Evolutionary conservation across 1,140 invertebrate species (phyloP), one percentile per base, ranked within the genome.

Genomic region (Cotesia vestalis): DNA sequence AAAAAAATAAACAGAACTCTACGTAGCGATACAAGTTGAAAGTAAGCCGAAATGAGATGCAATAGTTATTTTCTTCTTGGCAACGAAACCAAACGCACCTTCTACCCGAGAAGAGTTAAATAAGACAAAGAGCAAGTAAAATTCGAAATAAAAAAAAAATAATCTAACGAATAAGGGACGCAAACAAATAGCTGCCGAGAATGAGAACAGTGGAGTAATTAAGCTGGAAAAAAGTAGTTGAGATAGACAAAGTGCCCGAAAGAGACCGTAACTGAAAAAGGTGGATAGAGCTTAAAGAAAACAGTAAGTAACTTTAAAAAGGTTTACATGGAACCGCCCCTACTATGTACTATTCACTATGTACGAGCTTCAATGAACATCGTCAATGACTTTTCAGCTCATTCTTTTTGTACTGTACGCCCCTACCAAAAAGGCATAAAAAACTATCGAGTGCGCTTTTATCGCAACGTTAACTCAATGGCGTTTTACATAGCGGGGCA

Each of bases 131-230:
- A 46, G 40, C 11, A 2, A 46, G 40, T 9, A 46, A 8, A 46
- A 46, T 0, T 27, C 51, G 12, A 14, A 57, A 20, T 6, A 57
- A 20, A 17, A 14, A 57, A 57, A 57, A 17, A 57, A 6, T 17
- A 57, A 57, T 12, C 52, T 63, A 52, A 12, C 52, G n/a, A 40
- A 52, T 63, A 11, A 20, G 63, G 12, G 55, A 40, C 9, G 64
- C 57, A 14, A 52, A 68, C 35, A 53, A 20, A 52, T 57, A 6
- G 59, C 14, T 3, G 38, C 69, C 1, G 51, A 53, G 70, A 46
- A 14, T 55, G 62, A 36, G 74, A 72, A 66, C 66, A 71, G 63
- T 52, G 27, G 73, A 57, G 53, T 57, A 57, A 57, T 57, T 57
- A 57, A 57, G 53, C 53, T 14, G 53, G 53, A 57, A 57, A 20